Conservation (phyloP, 2,113 vertebrate genomes). For the Crotalus helleri region DNA sequence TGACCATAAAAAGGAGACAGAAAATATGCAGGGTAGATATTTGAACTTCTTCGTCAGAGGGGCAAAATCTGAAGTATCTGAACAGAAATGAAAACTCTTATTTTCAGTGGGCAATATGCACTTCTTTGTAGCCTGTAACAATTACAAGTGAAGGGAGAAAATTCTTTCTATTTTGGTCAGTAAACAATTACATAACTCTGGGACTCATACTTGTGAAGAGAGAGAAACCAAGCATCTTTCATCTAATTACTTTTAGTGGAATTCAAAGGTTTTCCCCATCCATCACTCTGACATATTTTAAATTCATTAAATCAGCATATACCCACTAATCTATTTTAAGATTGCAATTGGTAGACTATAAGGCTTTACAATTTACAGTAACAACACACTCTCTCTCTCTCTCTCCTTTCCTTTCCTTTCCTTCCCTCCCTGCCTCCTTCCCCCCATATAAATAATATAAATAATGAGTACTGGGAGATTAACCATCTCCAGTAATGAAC, state of each 20-base stretch:
- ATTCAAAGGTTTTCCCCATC: not conserved
- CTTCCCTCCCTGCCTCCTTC: too few species aligned
- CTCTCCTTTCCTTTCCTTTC: too few species aligned
- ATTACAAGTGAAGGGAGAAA: not conserved
- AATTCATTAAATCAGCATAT: not conserved
- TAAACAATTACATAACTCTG: not conserved
- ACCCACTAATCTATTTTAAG: not conserved
- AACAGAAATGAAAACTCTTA: not conserved
- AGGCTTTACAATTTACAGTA: not conserved
- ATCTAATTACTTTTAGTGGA: not conserved
- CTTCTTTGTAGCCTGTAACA: not conserved
- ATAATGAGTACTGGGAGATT: not conserved
- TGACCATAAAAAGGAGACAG: not conserved
- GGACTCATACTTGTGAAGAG: not conserved
- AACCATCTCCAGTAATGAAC: not conserved
- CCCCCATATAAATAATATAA: not conserved
- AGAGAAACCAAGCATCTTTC: not conserved
- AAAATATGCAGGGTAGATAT: not conserved
- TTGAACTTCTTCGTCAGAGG: not conserved
- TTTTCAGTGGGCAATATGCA: not conserved
- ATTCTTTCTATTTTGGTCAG: not conserved
- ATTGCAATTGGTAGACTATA: not conserved
- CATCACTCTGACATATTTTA: not conserved
- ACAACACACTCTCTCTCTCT: not conserved
- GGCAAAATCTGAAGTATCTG: not conserved